Conservation (phyloP, 2,888 invertebrate species). For the Megastigmus dorsalis region DNA sequence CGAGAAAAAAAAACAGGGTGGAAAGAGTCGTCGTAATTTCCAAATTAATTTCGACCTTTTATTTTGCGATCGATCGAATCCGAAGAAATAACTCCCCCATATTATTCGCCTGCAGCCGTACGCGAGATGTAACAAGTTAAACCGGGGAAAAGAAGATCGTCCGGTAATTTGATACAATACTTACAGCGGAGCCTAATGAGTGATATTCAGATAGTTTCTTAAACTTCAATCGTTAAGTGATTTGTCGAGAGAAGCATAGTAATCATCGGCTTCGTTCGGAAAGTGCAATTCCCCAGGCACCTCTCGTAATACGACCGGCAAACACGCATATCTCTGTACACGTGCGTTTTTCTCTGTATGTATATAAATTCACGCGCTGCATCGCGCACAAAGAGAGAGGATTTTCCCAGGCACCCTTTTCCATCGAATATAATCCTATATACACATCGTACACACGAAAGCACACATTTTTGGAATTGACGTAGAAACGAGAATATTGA, state of each 20-base stretch:
- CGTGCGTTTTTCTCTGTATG: too few species aligned
- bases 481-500: too few species aligned
- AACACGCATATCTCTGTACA: too few species aligned
- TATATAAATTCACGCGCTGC: too few species aligned
- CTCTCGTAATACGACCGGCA: neutral
- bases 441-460: too few species aligned
- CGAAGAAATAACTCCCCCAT: constrained; percentile 26
- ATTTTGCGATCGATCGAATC: constrained; percentile 17
- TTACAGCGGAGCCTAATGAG: constrained; percentile 40
- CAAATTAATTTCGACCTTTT: constrained; percentile 38
- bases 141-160: neutral
- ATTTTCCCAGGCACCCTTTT: constrained; percentile 41
- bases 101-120: constrained; percentile 12
- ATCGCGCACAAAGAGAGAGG: neutral
- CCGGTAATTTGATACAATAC: constrained; percentile 39
- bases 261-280: constrained; percentile 43
- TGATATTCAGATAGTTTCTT: constrained; percentile 45
- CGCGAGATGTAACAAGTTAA: neutral
- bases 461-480: neutral
- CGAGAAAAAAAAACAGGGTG: neutral
- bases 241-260: constrained; percentile 49
- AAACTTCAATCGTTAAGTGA: constrained; percentile 51
- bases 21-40: neutral
- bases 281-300: neutral
- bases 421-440: too few species aligned